Evolutionary conservation across 2,888 invertebrate species (phyloP), one percentile per base, ranked within the genome.

Genomic region (Cancer borealis): DNA sequence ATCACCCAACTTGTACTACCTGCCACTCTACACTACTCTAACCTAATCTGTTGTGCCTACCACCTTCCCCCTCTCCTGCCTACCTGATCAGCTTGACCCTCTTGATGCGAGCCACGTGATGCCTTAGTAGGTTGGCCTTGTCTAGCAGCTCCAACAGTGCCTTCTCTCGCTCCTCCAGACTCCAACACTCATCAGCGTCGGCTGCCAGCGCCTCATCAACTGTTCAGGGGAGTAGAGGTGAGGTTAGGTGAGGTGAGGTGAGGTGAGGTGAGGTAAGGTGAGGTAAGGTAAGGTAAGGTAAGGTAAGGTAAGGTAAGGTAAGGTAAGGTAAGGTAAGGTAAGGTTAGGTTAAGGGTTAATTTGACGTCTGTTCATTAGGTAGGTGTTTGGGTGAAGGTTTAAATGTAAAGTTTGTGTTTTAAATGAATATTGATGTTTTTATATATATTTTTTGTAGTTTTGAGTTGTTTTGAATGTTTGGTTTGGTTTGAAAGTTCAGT

Each of bases 61-160:
- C 10, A 88, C 88, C 46, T 10, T 14, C 26, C 12, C 30, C n/a
- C 6, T 21, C 5, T 39, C 39, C 4, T 89, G 47, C 89, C 47
- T 96, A 96, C 94, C 96, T 96, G 92, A 96, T 94, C 84, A 97
- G 96, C 96, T 97, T 97, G 1, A 97, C 97, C 88, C 97, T 97
- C 96, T 97, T 97, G 54, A 97, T 97, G 94, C 97, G 96, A 21
- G 97, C 97, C 45, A 97, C 96, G 30, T 97, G 97, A 96, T 97
- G 97, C 96, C 97, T 97, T 10, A 98, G 96, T n/a, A 97, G 97
- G 96, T 97, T 97, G 93, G 97, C 97, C 96, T 97, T 97, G 95
- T 97, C 97, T 95, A 97, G 96, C 66, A 98, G 97, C 95, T 97
- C 97, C 93, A 98, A 97, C 90, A 98, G 96, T 96, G 97, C 97